Evolutionary conservation across 2,797 vertebrate genomes (phyloP).

Genomic region (Avahi laniger): DNA sequence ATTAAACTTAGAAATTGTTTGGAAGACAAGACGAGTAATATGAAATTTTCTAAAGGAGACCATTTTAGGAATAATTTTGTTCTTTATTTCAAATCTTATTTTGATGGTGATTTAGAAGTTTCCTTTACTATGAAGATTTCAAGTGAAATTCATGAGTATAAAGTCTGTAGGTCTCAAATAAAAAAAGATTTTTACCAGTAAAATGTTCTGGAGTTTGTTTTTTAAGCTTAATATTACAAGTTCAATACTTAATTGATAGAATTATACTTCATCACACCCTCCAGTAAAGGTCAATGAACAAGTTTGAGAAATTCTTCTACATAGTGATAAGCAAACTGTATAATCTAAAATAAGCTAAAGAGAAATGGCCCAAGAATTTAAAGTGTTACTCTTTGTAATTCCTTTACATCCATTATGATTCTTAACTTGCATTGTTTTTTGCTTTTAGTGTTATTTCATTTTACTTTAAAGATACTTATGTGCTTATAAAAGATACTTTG

Average conservation of each 20-base stretch:
- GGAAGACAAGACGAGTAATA: neutral
- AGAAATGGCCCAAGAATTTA: neutral
- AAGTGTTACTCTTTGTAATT: neutral
- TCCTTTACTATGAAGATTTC: neutral
- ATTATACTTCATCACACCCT: neutral
- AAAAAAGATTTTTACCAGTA: slow-evolving; percentile 20
- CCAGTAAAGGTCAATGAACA: neutral
- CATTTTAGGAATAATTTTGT: slow-evolving; percentile 5
- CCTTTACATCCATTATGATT: neutral
- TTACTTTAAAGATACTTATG: neutral
- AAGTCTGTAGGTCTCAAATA: slow-evolving; percentile 9
- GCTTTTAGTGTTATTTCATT: neutral
- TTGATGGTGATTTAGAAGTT: neutral
- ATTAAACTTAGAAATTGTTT: neutral
- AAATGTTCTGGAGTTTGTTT: neutral
- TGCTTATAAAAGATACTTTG: neutral
- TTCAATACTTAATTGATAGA: neutral
- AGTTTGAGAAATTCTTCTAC: neutral
- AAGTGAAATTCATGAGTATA: neutral
- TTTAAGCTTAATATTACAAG: neutral
- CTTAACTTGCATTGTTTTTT: slow-evolving; percentile 7
- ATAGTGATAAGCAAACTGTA: neutral
- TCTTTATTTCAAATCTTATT: slow-evolving; percentile 31
- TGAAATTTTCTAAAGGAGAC: neutral
- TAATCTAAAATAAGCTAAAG: neutral